A percentile compares a stretch with the other conserved stretches of the same genome.
phyloP scores from a whole-genome alignment of 1,140 invertebrate genomes.

The Stegodyphus mimosarum region DNA sequence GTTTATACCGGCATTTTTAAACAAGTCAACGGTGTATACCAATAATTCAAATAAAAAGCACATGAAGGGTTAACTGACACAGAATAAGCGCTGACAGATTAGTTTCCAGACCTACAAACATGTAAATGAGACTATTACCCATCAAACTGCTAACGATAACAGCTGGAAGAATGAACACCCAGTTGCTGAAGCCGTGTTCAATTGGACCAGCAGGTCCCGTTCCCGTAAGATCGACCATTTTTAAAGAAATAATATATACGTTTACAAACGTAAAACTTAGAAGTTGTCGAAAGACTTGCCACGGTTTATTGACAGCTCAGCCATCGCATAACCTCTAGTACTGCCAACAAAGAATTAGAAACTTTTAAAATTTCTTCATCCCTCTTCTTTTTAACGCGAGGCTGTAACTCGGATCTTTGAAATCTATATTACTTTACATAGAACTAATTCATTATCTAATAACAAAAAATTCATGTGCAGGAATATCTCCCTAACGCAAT shows the following conservation, averaged over 20 bases:
- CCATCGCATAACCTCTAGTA: neutral
- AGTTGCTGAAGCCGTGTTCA: slow-evolving; percentile 83
- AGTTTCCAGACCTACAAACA: neutral
- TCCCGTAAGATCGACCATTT: slow-evolving; percentile 77
- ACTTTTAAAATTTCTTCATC: too few relatives aligned
- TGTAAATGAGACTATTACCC: slow-evolving; percentile 72
- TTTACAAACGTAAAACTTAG: neutral
- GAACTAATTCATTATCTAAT: too few relatives aligned
- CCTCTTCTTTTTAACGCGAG: too few relatives aligned
- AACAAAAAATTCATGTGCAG: too few relatives aligned
- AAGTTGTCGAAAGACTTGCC: neutral
- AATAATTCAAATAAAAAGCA: neutral
- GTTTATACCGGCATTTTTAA: neutral
- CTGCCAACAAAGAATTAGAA: too few relatives aligned
- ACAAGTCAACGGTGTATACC: neutral
- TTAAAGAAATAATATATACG: slow-evolving; percentile 34
- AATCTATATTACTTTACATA: too few relatives aligned
- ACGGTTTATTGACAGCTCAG: neutral
- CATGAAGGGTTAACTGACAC: neutral
- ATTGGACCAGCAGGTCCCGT: slow-evolving; percentile 76
- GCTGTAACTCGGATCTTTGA: too few relatives aligned
- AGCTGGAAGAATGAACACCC: slow-evolving; percentile 80
- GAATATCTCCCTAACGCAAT: too few relatives aligned
- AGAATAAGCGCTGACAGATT: neutral
- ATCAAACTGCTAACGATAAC: slow-evolving; percentile 78